phyloP scores from a whole-genome alignment of 2,888 invertebrate genomes.

The Aquatica leii region DNA sequence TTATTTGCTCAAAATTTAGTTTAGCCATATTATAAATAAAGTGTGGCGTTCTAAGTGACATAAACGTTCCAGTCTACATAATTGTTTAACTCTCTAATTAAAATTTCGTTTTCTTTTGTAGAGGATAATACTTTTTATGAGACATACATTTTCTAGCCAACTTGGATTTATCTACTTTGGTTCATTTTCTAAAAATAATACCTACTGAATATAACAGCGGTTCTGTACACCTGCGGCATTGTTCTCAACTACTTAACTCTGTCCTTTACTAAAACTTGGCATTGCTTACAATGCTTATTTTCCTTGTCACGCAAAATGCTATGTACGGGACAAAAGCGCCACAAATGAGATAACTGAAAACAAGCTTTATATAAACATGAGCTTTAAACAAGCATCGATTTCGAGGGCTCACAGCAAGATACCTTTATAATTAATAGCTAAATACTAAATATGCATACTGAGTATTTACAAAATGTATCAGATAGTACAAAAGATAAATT shows the following conservation, averaged over 20 bases:
- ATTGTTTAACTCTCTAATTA: constrained; percentile 6
- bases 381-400: constrained; percentile 43
- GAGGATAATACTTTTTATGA: constrained; percentile 40
- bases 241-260: constrained; percentile 48
- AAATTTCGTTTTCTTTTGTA: constrained; percentile 21
- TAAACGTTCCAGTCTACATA: too few relatives aligned
- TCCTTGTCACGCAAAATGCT: constrained; percentile 35
- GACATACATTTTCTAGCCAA: constrained; percentile 37
- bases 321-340: constrained; percentile 41
- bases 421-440: constrained; percentile 23
- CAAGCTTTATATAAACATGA: constrained; percentile 44
- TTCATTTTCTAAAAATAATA: constrained; percentile 59
- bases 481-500: neutral
- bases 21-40: too few relatives aligned
- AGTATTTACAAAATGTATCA: constrained; percentile 1
- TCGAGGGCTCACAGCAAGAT: constrained; percentile 22
- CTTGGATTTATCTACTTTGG: constrained; percentile 57
- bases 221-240: constrained; percentile 55
- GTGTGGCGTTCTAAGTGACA: neutral
- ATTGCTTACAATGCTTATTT: constrained; percentile 13
- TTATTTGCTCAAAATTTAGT: too few relatives aligned
- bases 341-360: constrained; percentile 44
- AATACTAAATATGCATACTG: constrained; percentile 16
- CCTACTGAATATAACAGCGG: constrained; percentile 54
- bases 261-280: constrained; percentile 31